phyloP scores from a whole-genome alignment of 2,888 invertebrate genomes.

The Cerceris rybyensis region DNA sequence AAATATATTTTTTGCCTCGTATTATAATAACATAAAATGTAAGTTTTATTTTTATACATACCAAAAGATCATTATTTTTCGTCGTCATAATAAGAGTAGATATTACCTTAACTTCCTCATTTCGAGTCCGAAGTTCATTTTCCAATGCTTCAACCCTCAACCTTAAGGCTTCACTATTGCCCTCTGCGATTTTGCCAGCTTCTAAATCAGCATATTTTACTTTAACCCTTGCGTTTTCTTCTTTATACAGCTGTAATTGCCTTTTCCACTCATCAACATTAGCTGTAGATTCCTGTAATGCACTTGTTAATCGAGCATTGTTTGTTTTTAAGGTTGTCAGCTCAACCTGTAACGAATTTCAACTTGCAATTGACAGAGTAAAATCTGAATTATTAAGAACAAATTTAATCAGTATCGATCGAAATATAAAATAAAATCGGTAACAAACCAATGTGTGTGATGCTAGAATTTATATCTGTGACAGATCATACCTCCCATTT shows the following conservation, averaged over 20 bases:
- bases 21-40: neutral
- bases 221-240: constrained; percentile 93
- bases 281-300: constrained; percentile 96
- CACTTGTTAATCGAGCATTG: constrained; percentile 96
- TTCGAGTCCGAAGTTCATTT: constrained; percentile 91
- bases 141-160: constrained; percentile 92
- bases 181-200: constrained; percentile 84
- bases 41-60: constrained; percentile 56
- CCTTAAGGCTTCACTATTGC: constrained; percentile 85
- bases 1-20: too few species aligned
- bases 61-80: constrained; percentile 80
- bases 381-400: neutral
- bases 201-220: constrained; percentile 88
- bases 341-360: constrained; percentile 85
- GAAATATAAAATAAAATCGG: neutral
- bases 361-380: neutral
- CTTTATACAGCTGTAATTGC: constrained; percentile 95
- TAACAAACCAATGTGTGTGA: neutral
- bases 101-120: constrained; percentile 88
- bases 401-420: neutral
- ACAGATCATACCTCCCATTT: constrained; percentile 91
- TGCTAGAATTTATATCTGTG: neutral
- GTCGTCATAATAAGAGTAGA: constrained; percentile 81
- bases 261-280: constrained; percentile 99
- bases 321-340: constrained; percentile 97